A percentile compares a stretch with the other conserved stretches of the same genome.
phyloP scores from a whole-genome alignment of 92 coral and sea anemone genomes.

The Actinostola sp. region DNA sequence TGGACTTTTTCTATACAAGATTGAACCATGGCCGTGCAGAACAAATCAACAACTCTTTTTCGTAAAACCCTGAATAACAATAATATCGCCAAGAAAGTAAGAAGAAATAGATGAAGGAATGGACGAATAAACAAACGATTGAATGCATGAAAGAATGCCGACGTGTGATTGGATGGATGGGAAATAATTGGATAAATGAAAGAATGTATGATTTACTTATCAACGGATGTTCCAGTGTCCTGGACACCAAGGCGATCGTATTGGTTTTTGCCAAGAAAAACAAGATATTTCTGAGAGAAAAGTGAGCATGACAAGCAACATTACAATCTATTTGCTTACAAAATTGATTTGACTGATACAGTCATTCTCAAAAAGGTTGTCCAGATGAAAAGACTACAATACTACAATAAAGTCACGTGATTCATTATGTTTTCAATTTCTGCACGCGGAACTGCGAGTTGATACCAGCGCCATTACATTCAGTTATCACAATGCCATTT shows the following conservation, averaged over 20 bases:
- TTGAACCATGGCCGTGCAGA: conserved; percentile 29
- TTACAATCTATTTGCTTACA: not conserved
- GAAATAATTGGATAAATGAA: too few species aligned
- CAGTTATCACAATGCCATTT: too few species aligned
- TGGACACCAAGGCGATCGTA: conserved; percentile 58
- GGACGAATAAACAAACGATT: not conserved
- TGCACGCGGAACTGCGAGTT: too few species aligned
- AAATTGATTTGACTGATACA: too few species aligned
- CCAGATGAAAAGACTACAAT: too few species aligned
- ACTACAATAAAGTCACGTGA: too few species aligned
- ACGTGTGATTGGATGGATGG: too few species aligned
- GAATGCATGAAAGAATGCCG: not conserved
- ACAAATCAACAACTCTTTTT: conserved; percentile 2
- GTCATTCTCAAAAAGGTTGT: too few species aligned
- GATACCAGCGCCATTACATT: too few species aligned
- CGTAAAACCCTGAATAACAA: conserved; percentile 3
- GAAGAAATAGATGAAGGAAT: not conserved
- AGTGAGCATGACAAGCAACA: not conserved
- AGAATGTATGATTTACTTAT: conserved; percentile 34
- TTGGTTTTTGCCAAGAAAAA: conserved; percentile 46
- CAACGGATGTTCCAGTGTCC: conserved; percentile 57
- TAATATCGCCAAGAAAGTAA: too few species aligned
- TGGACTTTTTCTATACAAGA: conserved; percentile 21
- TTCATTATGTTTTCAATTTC: too few species aligned
- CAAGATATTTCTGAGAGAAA: conserved; percentile 66